phyloP scores from a whole-genome alignment of 2,113 vertebrate species.

The Malurus melanocephalus region DNA sequence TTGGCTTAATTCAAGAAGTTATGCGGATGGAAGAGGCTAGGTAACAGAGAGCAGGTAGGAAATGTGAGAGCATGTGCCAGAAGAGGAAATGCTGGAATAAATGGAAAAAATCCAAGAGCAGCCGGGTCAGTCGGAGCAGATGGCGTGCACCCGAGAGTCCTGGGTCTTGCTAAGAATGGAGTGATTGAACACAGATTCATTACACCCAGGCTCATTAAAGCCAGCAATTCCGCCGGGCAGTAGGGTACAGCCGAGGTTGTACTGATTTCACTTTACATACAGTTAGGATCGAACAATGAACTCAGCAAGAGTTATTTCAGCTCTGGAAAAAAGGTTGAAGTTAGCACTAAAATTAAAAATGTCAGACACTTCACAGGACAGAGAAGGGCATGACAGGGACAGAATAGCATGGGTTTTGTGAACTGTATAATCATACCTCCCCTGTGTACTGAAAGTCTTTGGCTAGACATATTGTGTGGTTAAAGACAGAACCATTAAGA shows the following conservation, averaged over 20 bases:
- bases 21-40: background rate
- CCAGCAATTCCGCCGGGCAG: background rate
- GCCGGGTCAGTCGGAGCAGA: constrained; percentile 23
- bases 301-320: background rate
- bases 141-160: constrained; percentile 23
- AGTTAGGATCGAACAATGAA: background rate
- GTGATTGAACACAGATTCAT: background rate
- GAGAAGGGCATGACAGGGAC: background rate
- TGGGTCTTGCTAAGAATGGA: background rate
- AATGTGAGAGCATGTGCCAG: background rate
- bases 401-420: background rate
- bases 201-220: background rate
- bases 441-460: background rate
- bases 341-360: background rate
- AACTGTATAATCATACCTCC: background rate
- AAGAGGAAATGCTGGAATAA: constrained; percentile 30
- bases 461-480: background rate
- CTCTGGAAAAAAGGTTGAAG: background rate
- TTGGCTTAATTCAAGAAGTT: background rate
- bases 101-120: background rate
- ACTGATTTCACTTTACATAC: background rate
- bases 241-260: background rate
- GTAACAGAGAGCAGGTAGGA: background rate
- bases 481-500: background rate
- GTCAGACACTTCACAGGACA: background rate